Evolutionary conservation across 2,888 invertebrate genomes (phyloP).

Genomic region (Leptogaster cylindrica): DNA sequence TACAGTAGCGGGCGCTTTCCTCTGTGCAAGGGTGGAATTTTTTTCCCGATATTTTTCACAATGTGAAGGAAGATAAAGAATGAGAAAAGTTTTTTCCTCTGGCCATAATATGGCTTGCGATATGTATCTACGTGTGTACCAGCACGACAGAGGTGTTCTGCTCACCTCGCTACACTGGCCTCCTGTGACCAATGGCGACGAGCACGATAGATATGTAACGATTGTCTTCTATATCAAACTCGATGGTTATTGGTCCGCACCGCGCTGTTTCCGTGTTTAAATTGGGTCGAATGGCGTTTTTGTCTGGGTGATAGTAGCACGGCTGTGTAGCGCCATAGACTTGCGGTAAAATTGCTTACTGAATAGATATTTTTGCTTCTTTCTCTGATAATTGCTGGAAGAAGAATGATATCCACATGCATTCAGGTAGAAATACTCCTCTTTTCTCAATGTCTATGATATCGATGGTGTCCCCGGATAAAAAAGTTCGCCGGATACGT

Average conservation of each 20-base stretch:
- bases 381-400: conserved; percentile 29
- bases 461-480: conserved; percentile 15
- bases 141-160: conserved; percentile 24
- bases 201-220: conserved; percentile 50
- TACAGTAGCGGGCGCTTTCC: background rate
- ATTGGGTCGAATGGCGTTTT: conserved; percentile 30
- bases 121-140: conserved; percentile 18
- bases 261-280: conserved; percentile 39
- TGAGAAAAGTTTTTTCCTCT: conserved; percentile 26
- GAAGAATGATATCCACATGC: conserved; percentile 19
- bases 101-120: conserved; percentile 18
- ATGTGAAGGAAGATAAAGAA: conserved; percentile 38
- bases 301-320: conserved; percentile 13
- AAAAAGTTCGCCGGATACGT: background rate
- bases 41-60: conserved; percentile 34
- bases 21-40: conserved; percentile 16
- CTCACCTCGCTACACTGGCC: conserved; percentile 44
- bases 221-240: conserved; percentile 51
- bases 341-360: conserved; percentile 36
- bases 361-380: conserved; percentile 25
- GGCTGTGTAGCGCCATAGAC: conserved; percentile 14
- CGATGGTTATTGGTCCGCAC: conserved; percentile 51
- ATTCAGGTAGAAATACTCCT: conserved; percentile 15
- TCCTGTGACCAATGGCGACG: conserved; percentile 51
- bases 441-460: conserved; percentile 10